These are phyloP conservation scores for Synaphobranchus kaupii DNA, from an alignment of 2,797 vertebrate genomes.

Conservation along the genomic window DNA sequence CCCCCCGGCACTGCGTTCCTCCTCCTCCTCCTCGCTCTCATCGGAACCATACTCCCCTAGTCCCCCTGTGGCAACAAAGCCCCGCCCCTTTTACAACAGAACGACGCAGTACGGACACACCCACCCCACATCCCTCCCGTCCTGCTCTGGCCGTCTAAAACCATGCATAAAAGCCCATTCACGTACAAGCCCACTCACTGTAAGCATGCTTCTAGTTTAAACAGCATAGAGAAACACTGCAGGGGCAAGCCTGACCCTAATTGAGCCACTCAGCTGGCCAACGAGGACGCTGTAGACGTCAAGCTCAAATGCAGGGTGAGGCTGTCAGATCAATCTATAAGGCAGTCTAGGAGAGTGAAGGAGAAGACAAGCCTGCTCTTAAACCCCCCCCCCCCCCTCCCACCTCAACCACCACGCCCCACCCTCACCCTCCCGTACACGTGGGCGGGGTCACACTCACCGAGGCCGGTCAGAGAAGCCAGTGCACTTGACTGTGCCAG, in stretches of 20 bases:
- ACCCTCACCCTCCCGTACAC: constrained; percentile 71
- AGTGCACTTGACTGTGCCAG: constrained; percentile 99
- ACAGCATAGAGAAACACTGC: neutral
- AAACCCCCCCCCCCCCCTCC: constrained; percentile 19
- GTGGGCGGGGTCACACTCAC: constrained; percentile 86
- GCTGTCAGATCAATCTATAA: constrained; percentile 9
- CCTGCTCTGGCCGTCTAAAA: neutral
- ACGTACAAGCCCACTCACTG: constrained; percentile 1
- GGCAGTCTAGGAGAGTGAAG: constrained; percentile 14
- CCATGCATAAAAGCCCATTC: neutral
- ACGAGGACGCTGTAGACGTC: neutral
- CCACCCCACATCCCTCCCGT: constrained; percentile 28
- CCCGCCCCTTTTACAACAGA: constrained; percentile 77
- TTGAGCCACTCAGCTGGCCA: neutral
- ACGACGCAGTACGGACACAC: constrained; percentile 56
- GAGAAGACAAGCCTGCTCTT: constrained; percentile 8
- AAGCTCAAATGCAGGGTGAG: constrained; percentile 20
- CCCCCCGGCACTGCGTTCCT: constrained; percentile 85
- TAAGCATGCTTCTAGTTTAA: constrained; percentile 48
- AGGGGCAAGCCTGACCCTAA: neutral
- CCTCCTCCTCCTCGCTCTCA: constrained; percentile 92
- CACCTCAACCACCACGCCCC: too few species aligned
- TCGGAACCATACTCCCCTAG: constrained; percentile 98
- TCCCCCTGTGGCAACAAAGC: constrained; percentile 93
- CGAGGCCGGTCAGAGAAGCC: constrained; percentile 99